Percentiles rank a stretch among this genome's conserved stretches.
phyloP scores from a whole-genome alignment of 2,797 vertebrate genomes.

The Tenualosa ilisha region DNA sequence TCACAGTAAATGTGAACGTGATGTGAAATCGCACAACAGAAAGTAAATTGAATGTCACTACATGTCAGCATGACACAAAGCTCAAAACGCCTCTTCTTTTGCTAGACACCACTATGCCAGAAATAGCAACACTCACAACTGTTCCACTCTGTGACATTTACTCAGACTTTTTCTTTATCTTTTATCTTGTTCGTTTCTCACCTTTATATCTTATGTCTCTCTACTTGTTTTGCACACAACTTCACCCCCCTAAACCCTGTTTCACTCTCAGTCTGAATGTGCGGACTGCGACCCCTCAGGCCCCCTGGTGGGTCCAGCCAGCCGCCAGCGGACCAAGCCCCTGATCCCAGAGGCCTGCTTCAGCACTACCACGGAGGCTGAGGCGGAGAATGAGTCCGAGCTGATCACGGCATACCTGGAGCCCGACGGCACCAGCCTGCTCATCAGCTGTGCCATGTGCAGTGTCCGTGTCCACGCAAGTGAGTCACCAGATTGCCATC shows the following conservation, averaged over 20 bases:
- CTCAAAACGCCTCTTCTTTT: too few relatives aligned
- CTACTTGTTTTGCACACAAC: not conserved
- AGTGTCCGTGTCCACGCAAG: slow-evolving; percentile 92
- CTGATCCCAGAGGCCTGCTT: slow-evolving; percentile 97
- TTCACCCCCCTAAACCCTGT: not conserved
- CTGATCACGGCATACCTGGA: slow-evolving; percentile 82
- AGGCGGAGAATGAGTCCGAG: slow-evolving; percentile 78
- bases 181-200: not conserved
- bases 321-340: slow-evolving; percentile 81
- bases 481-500: slow-evolving; percentile 69
- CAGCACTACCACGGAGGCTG: slow-evolving; percentile 80
- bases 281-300: slow-evolving; percentile 62
- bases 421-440: slow-evolving; percentile 89
- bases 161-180: not conserved
- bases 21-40: too few relatives aligned
- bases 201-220: not conserved
- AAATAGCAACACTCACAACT: not conserved
- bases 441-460: slow-evolving; percentile 90
- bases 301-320: slow-evolving; percentile 60
- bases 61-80: too few relatives aligned
- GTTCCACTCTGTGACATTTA: not conserved
- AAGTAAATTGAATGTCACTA: too few relatives aligned
- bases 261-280: slow-evolving; percentile 77
- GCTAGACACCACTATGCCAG: too few relatives aligned
- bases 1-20: too few relatives aligned